Percentiles rank a stretch among this genome's conserved stretches.
Conservation (phyloP, 2,797 vertebrate genomes). For the Tachyglossus aculeatus region DNA sequence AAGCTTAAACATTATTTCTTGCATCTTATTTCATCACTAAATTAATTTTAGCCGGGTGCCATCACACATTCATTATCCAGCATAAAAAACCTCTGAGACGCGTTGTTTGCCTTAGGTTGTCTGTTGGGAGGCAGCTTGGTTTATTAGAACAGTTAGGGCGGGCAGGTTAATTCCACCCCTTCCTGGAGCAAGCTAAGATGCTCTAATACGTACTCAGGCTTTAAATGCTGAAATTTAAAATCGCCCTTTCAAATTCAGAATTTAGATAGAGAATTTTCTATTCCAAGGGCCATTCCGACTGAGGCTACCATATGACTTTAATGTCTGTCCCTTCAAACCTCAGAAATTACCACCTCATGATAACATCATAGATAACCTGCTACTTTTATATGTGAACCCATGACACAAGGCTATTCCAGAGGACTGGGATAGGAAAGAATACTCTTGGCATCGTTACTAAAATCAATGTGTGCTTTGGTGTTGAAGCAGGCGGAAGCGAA, state of each 20-base stretch:
- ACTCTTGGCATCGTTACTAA: rapidly evolving
- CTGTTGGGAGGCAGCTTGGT: conserved; percentile 38
- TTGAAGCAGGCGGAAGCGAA: background rate
- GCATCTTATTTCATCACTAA: conserved; percentile 56
- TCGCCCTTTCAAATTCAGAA: background rate
- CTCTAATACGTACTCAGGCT: conserved; percentile 9
- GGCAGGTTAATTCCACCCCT: conserved; percentile 40
- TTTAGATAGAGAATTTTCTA: background rate
- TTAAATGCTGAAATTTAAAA: background rate
- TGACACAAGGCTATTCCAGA: background rate
- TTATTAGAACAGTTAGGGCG: conserved; percentile 48
- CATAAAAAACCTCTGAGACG: conserved; percentile 51
- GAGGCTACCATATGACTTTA: background rate
- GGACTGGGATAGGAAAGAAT: background rate
- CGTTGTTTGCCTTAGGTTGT: conserved; percentile 49
- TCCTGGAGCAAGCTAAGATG: background rate
- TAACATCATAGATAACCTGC: background rate
- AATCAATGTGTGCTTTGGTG: background rate
- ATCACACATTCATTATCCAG: conserved; percentile 63
- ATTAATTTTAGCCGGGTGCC: conserved; percentile 58
- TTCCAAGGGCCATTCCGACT: background rate
- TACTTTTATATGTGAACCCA: background rate
- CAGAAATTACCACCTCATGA: background rate
- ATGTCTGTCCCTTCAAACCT: background rate
- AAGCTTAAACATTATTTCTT: conserved; percentile 47